Evolutionary conservation across 2,888 invertebrate species (phyloP).

Genomic region (Embidobia sp.): DNA sequence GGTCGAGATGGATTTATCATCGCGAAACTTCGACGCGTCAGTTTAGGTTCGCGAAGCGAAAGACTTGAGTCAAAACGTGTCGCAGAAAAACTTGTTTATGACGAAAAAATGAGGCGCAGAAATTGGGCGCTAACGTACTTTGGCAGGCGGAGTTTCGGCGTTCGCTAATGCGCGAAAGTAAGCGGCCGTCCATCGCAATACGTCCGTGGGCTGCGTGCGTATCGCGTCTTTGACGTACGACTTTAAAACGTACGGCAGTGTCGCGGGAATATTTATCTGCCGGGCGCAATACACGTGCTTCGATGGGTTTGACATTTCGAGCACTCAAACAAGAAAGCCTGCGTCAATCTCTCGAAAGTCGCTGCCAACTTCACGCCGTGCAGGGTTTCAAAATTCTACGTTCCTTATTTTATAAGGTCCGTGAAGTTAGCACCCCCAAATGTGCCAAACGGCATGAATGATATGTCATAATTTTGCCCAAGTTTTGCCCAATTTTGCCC

Average conservation of each 20-base stretch:
- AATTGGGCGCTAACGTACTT: constrained; percentile 81
- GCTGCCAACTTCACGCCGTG: not conserved
- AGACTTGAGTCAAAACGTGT: too few species aligned
- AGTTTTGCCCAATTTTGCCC: too few species aligned
- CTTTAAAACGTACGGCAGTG: constrained; percentile 91
- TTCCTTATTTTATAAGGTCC: too few species aligned
- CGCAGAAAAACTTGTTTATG: constrained; percentile 13
- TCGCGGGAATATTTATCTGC: constrained; percentile 92
- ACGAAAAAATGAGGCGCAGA: constrained; percentile 14
- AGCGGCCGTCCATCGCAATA: constrained; percentile 90
- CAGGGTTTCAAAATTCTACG: too few species aligned
- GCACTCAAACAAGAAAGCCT: constrained; percentile 36
- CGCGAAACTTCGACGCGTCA: not conserved
- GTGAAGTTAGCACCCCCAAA: too few species aligned
- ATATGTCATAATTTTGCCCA: too few species aligned
- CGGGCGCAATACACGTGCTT: constrained; percentile 91
- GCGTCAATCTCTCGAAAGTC: constrained; percentile 16
- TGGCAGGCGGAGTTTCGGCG: constrained; percentile 89
- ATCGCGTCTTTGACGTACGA: constrained; percentile 95
- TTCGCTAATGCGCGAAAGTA: constrained; percentile 90
- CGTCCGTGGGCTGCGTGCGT: constrained; percentile 92
- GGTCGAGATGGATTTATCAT: constrained; percentile 2
- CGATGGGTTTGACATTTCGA: constrained; percentile 57
- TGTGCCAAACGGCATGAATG: too few species aligned
- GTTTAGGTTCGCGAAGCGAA: too few species aligned